phyloP scores from a whole-genome alignment of 2,113 vertebrate species.

The Nothocercus julius region DNA sequence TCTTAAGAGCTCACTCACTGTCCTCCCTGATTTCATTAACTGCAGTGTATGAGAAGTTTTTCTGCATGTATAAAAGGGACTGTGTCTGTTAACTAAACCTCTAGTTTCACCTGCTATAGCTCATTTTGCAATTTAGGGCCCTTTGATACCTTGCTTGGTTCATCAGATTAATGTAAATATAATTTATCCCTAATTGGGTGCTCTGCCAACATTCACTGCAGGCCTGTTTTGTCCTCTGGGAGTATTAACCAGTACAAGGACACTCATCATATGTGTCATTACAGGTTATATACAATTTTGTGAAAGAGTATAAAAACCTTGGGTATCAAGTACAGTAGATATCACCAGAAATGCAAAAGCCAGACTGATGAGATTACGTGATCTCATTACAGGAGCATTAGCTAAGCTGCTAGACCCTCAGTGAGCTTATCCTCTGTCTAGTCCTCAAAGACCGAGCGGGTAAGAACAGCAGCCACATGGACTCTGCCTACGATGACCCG shows the following conservation, averaged over 20 bases:
- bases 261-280: neutral
- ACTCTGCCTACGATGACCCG: neutral
- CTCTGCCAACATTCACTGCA: neutral
- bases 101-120: neutral
- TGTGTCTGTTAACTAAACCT: neutral
- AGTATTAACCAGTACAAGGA: neutral
- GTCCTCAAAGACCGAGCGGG: neutral
- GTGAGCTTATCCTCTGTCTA: neutral
- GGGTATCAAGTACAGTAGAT: neutral
- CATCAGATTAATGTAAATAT: neutral
- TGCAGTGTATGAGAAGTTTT: accelerated
- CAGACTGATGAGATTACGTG: neutral
- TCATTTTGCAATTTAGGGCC: neutral
- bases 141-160: neutral
- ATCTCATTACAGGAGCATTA: slow-evolving; percentile 21
- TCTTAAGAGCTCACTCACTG: neutral
- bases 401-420: slow-evolving; percentile 11
- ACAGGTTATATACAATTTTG: neutral
- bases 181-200: neutral
- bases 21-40: neutral
- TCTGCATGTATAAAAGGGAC: neutral
- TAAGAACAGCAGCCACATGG: neutral
- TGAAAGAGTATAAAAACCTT: neutral
- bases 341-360: neutral
- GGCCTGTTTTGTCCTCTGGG: neutral